Evolutionary conservation across 2,113 vertebrate genomes (phyloP).

Genomic region (Lepus americanus): DNA sequence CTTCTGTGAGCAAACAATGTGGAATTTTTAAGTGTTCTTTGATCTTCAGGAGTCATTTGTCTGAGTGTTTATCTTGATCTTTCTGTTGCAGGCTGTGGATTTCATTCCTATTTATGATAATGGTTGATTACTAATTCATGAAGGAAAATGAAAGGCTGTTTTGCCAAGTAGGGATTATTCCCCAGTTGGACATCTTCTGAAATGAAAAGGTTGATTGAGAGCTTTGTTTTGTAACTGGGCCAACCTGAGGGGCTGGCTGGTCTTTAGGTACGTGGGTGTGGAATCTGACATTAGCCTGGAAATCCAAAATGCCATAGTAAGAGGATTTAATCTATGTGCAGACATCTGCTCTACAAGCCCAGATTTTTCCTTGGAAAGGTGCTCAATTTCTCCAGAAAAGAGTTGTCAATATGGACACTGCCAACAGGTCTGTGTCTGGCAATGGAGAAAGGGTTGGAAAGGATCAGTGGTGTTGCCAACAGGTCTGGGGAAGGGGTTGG

Average conservation of each 20-base stretch:
- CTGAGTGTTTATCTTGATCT: not conserved
- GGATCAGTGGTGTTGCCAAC: not conserved
- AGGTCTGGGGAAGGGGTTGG: not conserved
- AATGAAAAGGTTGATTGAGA: not conserved
- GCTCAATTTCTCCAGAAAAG: not conserved
- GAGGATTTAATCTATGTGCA: not conserved
- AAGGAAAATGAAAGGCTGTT: slow-evolving; percentile 40
- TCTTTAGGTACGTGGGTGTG: not conserved
- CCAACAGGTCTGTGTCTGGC: not conserved
- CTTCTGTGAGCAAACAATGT: not conserved
- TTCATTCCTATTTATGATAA: slow-evolving; percentile 48
- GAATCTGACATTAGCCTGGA: not conserved
- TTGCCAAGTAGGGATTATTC: not conserved
- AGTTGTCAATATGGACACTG: not conserved
- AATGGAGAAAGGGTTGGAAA: not conserved
- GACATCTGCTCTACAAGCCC: not conserved
- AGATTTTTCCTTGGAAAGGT: not conserved
- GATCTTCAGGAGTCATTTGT: not conserved
- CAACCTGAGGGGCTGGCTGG: not conserved
- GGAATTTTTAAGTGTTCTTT: not conserved
- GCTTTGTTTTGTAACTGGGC: not conserved
- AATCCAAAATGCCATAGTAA: not conserved
- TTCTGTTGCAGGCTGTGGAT: slow-evolving; percentile 31
- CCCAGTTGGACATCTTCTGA: not conserved
- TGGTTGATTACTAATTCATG: slow-evolving; percentile 45